phyloP scores from a whole-genome alignment of 2,113 vertebrate genomes.

The Elaphurus davidianus region DNA sequence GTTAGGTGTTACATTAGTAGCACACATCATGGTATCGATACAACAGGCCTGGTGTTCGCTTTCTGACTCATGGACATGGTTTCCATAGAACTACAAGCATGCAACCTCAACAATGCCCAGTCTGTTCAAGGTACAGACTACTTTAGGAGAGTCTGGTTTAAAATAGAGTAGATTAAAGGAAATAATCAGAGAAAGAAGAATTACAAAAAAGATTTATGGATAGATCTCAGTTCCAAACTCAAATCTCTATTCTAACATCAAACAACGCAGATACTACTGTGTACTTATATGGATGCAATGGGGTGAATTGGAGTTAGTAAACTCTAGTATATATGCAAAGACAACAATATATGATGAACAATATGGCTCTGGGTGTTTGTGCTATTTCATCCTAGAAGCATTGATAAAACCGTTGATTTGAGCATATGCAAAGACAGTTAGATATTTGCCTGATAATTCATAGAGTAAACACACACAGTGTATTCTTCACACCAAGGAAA shows the following conservation, averaged over 20 bases:
- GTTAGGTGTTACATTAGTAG: slow-evolving; percentile 38
- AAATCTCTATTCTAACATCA: not conserved
- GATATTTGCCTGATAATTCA: not conserved
- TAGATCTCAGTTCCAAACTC: not conserved
- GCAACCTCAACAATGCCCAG: not conserved
- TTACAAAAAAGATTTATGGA: not conserved
- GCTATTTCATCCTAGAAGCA: not conserved
- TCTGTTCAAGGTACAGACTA: slow-evolving; percentile 26
- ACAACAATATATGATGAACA: not conserved
- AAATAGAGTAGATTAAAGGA: not conserved
- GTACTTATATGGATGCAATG: not conserved
- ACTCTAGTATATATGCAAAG: not conserved
- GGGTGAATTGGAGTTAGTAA: not conserved
- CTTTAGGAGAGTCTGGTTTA: not conserved
- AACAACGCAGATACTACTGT: not conserved
- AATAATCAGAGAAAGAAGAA: not conserved
- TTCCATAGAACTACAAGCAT: not conserved
- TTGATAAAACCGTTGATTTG: not conserved
- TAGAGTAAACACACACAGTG: not conserved
- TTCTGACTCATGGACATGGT: not conserved
- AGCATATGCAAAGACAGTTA: not conserved
- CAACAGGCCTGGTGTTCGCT: not conserved
- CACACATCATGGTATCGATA: not conserved
- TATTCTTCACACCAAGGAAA: not conserved
- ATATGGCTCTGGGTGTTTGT: not conserved